Percentiles rank a stretch among this genome's conserved stretches.
phyloP scores from a whole-genome alignment of 1,140 invertebrate species.

The Rhynchophorus ferrugineus region DNA sequence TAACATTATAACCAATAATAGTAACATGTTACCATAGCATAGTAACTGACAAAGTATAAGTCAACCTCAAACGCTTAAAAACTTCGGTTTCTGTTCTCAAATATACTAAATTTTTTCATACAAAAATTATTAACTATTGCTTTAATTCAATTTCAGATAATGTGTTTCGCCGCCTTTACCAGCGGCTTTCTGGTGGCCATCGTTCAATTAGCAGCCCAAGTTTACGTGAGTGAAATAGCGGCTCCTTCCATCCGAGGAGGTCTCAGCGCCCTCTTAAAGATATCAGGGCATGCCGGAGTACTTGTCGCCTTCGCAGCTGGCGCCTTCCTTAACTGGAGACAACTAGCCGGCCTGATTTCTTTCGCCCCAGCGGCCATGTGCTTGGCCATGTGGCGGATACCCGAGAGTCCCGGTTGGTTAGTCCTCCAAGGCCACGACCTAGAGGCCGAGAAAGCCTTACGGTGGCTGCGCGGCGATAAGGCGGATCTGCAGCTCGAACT shows the following conservation, averaged over 20 bases:
- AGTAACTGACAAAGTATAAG: too few species aligned
- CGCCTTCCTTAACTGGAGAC: conserved; percentile 71
- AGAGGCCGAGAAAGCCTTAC: conserved; percentile 66
- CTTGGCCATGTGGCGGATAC: conserved; percentile 61
- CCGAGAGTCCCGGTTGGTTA: conserved; percentile 76
- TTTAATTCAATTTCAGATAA: conserved; percentile 44
- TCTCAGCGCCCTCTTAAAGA: conserved; percentile 75
- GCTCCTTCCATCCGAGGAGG: conserved; percentile 76
- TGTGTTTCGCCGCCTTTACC: conserved; percentile 68
- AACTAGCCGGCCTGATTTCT: conserved; percentile 67
- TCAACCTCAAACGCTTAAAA: too few species aligned
- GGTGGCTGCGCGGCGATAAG: conserved; percentile 66
- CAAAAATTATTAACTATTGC: too few species aligned
- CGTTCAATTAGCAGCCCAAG: conserved; percentile 69
- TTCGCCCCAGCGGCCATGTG: conserved; percentile 64
- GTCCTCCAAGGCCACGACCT: conserved; percentile 64
- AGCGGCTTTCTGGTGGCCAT: conserved; percentile 74
- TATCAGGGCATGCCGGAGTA: conserved; percentile 77
- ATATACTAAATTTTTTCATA: too few species aligned
- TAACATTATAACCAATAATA: too few species aligned
- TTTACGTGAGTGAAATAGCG: conserved; percentile 87
- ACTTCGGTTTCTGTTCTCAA: too few species aligned
- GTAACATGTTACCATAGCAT: too few species aligned
- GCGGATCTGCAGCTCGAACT: conserved; percentile 66
- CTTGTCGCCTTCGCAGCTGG: conserved; percentile 74